Base-by-base conservation (phyloP, 92 coral and sea anemone species). In the Chrysogorgia sp. region DNA sequence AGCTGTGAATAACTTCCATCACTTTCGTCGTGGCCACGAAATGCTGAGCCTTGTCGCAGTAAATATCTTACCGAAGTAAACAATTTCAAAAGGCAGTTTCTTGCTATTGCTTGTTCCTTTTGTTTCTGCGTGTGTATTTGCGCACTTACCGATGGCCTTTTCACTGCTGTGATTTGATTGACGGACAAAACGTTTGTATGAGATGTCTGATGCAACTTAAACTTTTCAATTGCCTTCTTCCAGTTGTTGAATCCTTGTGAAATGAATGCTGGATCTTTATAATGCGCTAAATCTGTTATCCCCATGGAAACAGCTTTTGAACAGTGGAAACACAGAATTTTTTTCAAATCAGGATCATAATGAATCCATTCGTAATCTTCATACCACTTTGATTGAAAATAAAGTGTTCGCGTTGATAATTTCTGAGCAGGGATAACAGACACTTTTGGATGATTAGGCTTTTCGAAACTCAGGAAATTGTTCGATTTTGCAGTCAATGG, bases 101-200 rank as follows among this genome's bases (percentile, higher is more conserved):
- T n/a, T n/a, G n/a, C n/a, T n/a, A n/a, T n/a, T n/a, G n/a, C n/a
- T n/a, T n/a, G n/a, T 68, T 68, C 75, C 37, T 68, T 68, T 68
- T 68, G 58, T 68, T 68, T 68, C 59, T 68, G 75, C 35, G 75
- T 68, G 33, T 68, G 75, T 68, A 68, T 68, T 68, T 68, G 75
- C 58, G 35, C 75, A 68, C n/a, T n/a, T n/a, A n/a, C n/a, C n/a
- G n/a, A n/a, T n/a, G n/a, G n/a, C n/a, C n/a, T n/a, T n/a, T n/a
- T n/a, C n/a, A n/a, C n/a, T n/a, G n/a, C n/a, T n/a, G n/a, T n/a
- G n/a, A n/a, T n/a, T n/a, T n/a, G n/a, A n/a, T n/a, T n/a, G n/a
- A n/a, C n/a, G n/a, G n/a, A 64, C n/a, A n/a, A n/a, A n/a, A n/a
- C 47, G 45, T 66, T 48, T 34, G 74, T 66, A 66, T 66, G 74